phyloP scores from a whole-genome alignment of 2,888 invertebrate genomes.

The Melanostoma scalare region DNA sequence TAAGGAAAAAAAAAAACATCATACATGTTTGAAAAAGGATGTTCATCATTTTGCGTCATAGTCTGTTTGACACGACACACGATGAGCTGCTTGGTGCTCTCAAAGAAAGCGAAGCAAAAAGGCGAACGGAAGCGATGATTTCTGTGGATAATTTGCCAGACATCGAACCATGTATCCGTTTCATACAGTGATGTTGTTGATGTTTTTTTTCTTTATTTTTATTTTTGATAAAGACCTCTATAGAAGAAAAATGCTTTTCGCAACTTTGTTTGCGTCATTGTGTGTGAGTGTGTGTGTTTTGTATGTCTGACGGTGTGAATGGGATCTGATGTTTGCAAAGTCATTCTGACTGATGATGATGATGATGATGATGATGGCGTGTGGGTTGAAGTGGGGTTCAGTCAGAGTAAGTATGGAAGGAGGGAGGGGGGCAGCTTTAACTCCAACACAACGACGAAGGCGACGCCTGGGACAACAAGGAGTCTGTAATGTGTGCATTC shows the following conservation, averaged over 20 bases:
- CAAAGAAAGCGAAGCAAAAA: constrained; percentile 16
- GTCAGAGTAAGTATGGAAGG: too few relatives aligned
- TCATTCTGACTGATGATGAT: constrained; percentile 58
- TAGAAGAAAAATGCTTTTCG: constrained; percentile 42
- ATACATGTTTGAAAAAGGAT: constrained; percentile 22
- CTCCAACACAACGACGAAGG: neutral
- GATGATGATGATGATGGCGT: constrained; percentile 27
- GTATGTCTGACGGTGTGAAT: constrained; percentile 31
- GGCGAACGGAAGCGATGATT: constrained; percentile 59
- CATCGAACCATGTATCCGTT: constrained; percentile 64
- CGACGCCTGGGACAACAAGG: neutral
- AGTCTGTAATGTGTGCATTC: constrained; percentile 50
- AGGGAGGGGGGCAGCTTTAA: neutral
- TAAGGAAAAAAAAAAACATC: neutral
- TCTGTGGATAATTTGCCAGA: constrained; percentile 69
- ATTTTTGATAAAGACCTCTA: neutral
- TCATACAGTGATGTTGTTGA: constrained; percentile 22
- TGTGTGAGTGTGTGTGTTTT: constrained; percentile 12
- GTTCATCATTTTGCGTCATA: constrained; percentile 61
- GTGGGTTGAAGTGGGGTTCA: too few relatives aligned
- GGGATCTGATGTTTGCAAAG: constrained; percentile 55
- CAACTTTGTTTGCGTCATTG: constrained; percentile 13
- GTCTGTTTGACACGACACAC: constrained; percentile 61
- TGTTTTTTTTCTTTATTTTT: neutral
- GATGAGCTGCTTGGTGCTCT: constrained; percentile 6